Percentiles rank a stretch among this genome's conserved stretches.
These are phyloP conservation scores for Urosaurus nigricauda DNA, from an alignment of 2,797 vertebrate species.

Conservation along the genomic window DNA sequence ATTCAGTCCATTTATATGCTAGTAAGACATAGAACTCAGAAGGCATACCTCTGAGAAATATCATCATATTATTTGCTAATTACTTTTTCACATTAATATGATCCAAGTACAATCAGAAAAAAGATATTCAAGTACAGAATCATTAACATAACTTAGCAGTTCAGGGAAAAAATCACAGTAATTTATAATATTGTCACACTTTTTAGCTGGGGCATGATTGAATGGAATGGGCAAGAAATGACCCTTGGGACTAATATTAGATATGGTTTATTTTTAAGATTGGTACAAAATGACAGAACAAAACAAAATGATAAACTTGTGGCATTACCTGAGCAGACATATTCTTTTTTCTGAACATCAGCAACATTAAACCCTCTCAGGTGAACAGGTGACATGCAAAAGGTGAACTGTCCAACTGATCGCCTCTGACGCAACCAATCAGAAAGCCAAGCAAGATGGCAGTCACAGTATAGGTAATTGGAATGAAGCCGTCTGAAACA, in stretches of 20 bases:
- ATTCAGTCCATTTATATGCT: conserved; percentile 59
- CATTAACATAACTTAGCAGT: conserved; percentile 59
- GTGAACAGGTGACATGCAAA: conserved; percentile 94
- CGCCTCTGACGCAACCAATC: conserved; percentile 95
- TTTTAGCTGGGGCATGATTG: background rate
- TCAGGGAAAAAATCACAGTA: conserved; percentile 50
- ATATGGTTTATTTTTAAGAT: background rate
- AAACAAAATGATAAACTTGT: background rate
- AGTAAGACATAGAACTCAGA: conserved; percentile 41
- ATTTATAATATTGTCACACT: conserved; percentile 49
- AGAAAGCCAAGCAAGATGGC: conserved; percentile 97
- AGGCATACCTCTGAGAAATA: conserved; percentile 59
- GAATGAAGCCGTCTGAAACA: conserved; percentile 92
- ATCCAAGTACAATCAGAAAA: conserved; percentile 51
- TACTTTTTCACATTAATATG: conserved; percentile 57
- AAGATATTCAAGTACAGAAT: conserved; percentile 51
- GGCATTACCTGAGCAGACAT: conserved; percentile 89
- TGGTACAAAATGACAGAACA: background rate
- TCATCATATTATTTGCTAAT: conserved; percentile 49
- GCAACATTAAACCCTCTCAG: conserved; percentile 95
- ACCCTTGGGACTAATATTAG: background rate
- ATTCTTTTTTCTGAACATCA: conserved; percentile 97
- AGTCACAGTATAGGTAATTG: conserved; percentile 96
- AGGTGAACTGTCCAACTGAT: conserved; percentile 94
- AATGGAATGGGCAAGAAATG: conserved; percentile 16